These are phyloP conservation scores for Dicaeum eximium DNA, from an alignment of 2,113 vertebrate genomes.

Conservation along the genomic window DNA sequence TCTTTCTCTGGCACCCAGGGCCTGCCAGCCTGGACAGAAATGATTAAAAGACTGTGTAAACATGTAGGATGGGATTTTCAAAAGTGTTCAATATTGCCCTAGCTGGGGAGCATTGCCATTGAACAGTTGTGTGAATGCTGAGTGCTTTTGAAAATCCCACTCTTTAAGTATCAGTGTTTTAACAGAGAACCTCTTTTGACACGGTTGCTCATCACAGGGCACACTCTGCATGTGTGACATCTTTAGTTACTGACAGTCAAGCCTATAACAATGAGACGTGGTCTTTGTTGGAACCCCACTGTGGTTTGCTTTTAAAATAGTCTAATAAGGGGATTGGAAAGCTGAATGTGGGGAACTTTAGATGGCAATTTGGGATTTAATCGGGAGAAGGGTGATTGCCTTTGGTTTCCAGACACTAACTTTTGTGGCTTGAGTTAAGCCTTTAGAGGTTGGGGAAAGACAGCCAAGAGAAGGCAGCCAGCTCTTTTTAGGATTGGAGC, in stretches of 20 bases:
- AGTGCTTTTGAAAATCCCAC: slow-evolving; percentile 64
- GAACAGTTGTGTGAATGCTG: slow-evolving; percentile 58
- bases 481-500: slow-evolving; percentile 37
- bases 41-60: slow-evolving; percentile 67
- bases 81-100: slow-evolving; percentile 58
- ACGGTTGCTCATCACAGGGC: slow-evolving; percentile 47
- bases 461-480: slow-evolving; percentile 43
- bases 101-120: slow-evolving; percentile 59
- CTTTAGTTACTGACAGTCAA: slow-evolving; percentile 60
- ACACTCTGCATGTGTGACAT: slow-evolving; percentile 63
- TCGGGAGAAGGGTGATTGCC: slow-evolving; percentile 58
- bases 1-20: slow-evolving; percentile 17
- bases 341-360: slow-evolving; percentile 43
- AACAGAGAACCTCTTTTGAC: slow-evolving; percentile 61
- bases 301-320: slow-evolving; percentile 49
- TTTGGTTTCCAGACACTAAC: slow-evolving; percentile 59
- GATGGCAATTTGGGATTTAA: slow-evolving; percentile 57
- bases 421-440: slow-evolving; percentile 58
- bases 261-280: slow-evolving; percentile 51
- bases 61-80: slow-evolving; percentile 65
- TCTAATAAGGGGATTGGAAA: slow-evolving; percentile 63
- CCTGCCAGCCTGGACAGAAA: slow-evolving; percentile 55
- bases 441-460: slow-evolving; percentile 44
- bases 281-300: slow-evolving; percentile 52
- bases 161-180: slow-evolving; percentile 64